Base-by-base conservation (phyloP, 2,113 vertebrate species). In the Rhadina sibilatrix region DNA sequence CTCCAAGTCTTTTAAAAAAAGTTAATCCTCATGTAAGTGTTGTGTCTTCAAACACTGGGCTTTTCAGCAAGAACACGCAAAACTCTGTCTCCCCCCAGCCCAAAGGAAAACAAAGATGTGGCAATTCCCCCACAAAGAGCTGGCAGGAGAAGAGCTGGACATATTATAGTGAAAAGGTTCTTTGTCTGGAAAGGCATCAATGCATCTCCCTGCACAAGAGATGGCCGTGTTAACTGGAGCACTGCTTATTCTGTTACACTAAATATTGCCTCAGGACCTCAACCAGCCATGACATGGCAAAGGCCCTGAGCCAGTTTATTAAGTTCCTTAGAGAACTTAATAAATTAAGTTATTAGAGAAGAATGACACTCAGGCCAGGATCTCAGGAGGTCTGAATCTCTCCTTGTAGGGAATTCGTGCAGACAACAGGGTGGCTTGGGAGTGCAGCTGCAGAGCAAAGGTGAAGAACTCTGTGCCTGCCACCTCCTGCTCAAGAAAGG, bases 261-360 rank as follows among this genome's bases (percentile, higher is more conserved):
- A 91, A 95, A 93, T 92, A 92, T 72, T 95, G 89, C 87, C 87
- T 56, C 60, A n/a, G 88, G 88, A 83, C 42, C 71, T 64, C 76
- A 49, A 14, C 8, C 4, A 94, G 11, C 49, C 70, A 83, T 87
- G 87, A 87, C 83, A 80, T 2, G 22, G 72, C 80, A 92, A 92
- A 71, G 83, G 87, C 77, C 70, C 38, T 7, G 5, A 11, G 84
- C 82, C 94, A 84, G 18, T 71, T 77, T 20, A 33, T 27, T 9
- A 18, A 31, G 17, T 33, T 42, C 56, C 57, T 83, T 50, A n/a
- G n/a, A n/a, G n/a, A n/a, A n/a, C n/a, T n/a, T n/a, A n/a, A n/a
- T n/a, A n/a, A n/a, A n/a, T n/a, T n/a, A n/a, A n/a, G n/a, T n/a
- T n/a, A n/a, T n/a, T n/a, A n/a, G 59, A 77, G 19, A 57, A 61